Evolutionary conservation across 1,140 invertebrate species (phyloP).

Genomic region (Zophobas atratus): DNA sequence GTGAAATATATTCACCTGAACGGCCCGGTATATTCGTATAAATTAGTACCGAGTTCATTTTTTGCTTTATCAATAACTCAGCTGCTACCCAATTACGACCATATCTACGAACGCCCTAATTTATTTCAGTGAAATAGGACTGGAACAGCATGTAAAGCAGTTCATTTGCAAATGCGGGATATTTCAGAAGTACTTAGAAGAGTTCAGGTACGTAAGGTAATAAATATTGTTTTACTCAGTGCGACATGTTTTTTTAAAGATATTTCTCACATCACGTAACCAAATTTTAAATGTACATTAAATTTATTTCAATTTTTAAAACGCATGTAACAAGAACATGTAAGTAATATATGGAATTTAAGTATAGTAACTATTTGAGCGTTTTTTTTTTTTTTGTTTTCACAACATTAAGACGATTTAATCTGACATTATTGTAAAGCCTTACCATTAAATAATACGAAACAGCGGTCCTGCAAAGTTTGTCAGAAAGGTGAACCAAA

Average conservation of each 20-base stretch:
- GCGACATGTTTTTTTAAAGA: slow-evolving; percentile 8
- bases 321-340: no score
- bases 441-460: not conserved
- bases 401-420: not conserved
- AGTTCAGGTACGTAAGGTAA: slow-evolving; percentile 23
- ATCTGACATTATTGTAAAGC: not conserved
- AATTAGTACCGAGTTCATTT: slow-evolving; percentile 34
- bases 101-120: slow-evolving; percentile 38
- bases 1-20: slow-evolving; percentile 37
- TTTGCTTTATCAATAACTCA: slow-evolving; percentile 42
- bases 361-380: no score
- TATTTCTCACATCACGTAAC: not conserved
- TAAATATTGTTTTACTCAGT: slow-evolving; percentile 27
- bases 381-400: no score
- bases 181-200: slow-evolving; percentile 41
- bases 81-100: slow-evolving; percentile 35
- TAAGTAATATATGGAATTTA: no score
- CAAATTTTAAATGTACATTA: no score
- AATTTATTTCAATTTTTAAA: no score
- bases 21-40: slow-evolving; percentile 18
- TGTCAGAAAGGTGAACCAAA: not conserved
- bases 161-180: slow-evolving; percentile 34
- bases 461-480: not conserved
- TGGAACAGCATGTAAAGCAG: slow-evolving; percentile 41
- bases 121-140: slow-evolving; percentile 26